Evolutionary conservation across 1,140 invertebrate species (phyloP), one percentile per base, ranked within the genome.

Genomic region (Drosophila melanica): DNA sequence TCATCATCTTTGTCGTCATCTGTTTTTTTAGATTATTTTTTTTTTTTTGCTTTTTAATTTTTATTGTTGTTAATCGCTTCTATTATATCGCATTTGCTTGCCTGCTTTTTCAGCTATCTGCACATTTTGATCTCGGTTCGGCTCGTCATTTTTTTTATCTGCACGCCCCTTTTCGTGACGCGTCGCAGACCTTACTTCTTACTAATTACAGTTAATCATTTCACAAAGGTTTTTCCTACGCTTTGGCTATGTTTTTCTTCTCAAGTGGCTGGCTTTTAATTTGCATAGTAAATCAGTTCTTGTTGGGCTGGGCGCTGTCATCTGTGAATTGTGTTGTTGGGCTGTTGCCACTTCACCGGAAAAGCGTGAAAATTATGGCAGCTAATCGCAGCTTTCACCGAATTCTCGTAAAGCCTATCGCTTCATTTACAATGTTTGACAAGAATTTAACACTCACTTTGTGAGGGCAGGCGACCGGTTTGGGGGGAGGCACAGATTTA

Each of bases 261-360:
- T 30, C 63, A 55, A 54, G 58, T 70, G 9, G 64, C 30, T 64
- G 65, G 48, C 74, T 82, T 87, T 85, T 87, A 82, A 89, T 87
- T 87, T 87, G 79, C 81, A 80, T 87, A 89, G 82, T 87, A 84
- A 87, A 87, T 87, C 84, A 90, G 84, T 89, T 87, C 79, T 81
- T 79, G 50, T 81, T 63, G 39, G 10, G 33, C 33, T 35, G 33
- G 33, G 33, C 33, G 7, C 33, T 35, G 33, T 35, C 33, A 35
- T 44, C 30, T 53, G 39, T 54, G 41, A 57, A 44, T 57, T 69
- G 39, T 55, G 42, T 14, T 67, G 18, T 16, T 58, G 11, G 37
- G 44, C 65, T 45, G 47, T 72, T 66, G 30, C 23, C 55, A 50
- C 50, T 78, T 87, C 77, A 74, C 67, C 68, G 79, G 82, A 87